Evolutionary conservation across 2,888 invertebrate species (phyloP).

Genomic region (Selenia dentaria): DNA sequence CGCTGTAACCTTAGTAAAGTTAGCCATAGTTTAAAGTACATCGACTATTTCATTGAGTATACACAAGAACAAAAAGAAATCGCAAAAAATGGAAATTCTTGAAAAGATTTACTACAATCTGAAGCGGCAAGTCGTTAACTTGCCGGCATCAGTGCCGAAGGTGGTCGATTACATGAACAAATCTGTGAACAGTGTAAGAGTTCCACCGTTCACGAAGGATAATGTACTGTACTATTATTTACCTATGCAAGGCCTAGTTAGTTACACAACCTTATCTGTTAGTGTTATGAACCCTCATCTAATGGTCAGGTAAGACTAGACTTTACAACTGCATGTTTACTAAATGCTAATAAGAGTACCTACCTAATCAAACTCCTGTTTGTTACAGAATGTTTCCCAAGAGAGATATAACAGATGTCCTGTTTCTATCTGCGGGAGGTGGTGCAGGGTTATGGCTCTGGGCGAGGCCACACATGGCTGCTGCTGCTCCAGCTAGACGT

Average conservation of each 20-base stretch:
- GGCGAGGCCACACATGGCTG: constrained; percentile 90
- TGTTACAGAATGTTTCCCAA: constrained; percentile 87
- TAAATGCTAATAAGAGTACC: too few relatives aligned
- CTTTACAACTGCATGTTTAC: too few relatives aligned
- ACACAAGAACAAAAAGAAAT: constrained; percentile 4
- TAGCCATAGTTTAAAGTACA: constrained; percentile 49
- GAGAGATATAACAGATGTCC: constrained; percentile 91
- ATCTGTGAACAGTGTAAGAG: constrained; percentile 62
- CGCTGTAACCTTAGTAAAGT: constrained; percentile 59
- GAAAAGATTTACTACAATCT: constrained; percentile 65
- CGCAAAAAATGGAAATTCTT: constrained; percentile 66
- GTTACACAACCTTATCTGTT: constrained; percentile 91
- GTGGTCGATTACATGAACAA: constrained; percentile 67
- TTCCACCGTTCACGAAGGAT: constrained; percentile 89
- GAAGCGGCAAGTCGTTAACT: constrained; percentile 52
- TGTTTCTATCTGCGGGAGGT: constrained; percentile 91
- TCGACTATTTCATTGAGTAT: constrained; percentile 17
- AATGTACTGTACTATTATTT: constrained; percentile 91
- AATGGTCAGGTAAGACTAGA: constrained; percentile 86
- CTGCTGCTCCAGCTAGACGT: constrained; percentile 85
- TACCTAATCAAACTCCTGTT: background rate
- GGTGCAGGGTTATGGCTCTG: constrained; percentile 94
- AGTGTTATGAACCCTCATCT: constrained; percentile 94
- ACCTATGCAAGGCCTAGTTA: constrained; percentile 89
- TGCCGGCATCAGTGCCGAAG: constrained; percentile 62